Percentiles rank a stretch among this genome's conserved stretches.
Evolutionary conservation across 2,113 vertebrate genomes (phyloP).

Genomic region (Lophura nycthemera): DNA sequence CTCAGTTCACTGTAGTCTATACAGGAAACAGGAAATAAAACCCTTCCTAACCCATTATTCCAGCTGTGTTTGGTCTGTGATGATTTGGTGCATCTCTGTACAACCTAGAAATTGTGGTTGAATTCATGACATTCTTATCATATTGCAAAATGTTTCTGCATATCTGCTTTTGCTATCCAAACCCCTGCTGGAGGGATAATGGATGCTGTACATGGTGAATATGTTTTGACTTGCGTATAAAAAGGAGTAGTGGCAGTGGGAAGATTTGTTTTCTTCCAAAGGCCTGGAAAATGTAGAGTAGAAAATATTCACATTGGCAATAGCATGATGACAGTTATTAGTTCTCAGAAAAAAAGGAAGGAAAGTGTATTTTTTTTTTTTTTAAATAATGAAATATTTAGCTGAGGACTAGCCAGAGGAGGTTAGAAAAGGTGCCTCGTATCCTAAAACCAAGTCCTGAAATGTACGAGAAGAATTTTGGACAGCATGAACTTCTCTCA

Average conservation of each 20-base stretch:
- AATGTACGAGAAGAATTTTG: background rate
- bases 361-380: background rate
- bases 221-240: background rate
- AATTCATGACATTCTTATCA: background rate
- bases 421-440: background rate
- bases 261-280: background rate
- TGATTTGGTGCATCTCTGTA: background rate
- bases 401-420: background rate
- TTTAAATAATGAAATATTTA: background rate
- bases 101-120: background rate
- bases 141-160: background rate
- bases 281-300: background rate
- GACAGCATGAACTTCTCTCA: background rate
- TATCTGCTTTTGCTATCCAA: background rate
- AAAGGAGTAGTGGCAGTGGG: background rate
- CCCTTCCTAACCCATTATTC: background rate
- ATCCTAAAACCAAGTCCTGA: background rate
- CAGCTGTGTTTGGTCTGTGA: background rate
- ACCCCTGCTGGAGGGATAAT: background rate
- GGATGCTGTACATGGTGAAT: background rate
- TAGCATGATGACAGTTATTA: background rate
- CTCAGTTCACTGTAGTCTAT: background rate
- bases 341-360: background rate
- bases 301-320: background rate
- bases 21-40: background rate